Conservation (phyloP, 2,797 vertebrate genomes). For the Anisognathus igniventris region DNA sequence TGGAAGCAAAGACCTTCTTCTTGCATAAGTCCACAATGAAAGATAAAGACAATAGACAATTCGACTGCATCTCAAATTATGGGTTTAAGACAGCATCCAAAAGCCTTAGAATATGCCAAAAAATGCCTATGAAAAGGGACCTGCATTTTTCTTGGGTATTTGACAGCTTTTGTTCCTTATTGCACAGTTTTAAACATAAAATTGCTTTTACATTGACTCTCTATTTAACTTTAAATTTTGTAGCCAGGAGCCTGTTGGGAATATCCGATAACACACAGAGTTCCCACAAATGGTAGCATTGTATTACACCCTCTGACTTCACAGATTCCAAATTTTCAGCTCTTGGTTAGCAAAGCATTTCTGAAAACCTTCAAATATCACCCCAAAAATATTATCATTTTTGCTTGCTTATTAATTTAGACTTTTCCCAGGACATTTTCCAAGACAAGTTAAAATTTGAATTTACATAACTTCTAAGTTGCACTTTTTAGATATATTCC, state of each 20-base stretch:
- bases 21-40: not conserved
- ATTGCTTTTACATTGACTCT: not conserved
- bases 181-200: not conserved
- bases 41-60: conserved; percentile 11
- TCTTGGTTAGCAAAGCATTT: not conserved
- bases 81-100: not conserved
- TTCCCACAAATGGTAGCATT: not conserved
- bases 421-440: not conserved
- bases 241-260: not conserved
- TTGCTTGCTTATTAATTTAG: not conserved
- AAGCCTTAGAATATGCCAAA: not conserved
- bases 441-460: not conserved
- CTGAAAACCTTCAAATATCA: not conserved
- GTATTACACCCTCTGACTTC: not conserved
- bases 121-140: not conserved
- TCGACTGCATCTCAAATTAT: not conserved
- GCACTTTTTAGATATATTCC: not conserved
- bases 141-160: not conserved
- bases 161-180: not conserved
- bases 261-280: not conserved
- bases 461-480: not conserved
- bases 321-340: not conserved
- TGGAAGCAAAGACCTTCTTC: not conserved
- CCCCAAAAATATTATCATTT: not conserved
- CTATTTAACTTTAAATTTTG: not conserved